Conservation (phyloP, 2,113 vertebrate genomes). For the Rostratula benghalensis region DNA sequence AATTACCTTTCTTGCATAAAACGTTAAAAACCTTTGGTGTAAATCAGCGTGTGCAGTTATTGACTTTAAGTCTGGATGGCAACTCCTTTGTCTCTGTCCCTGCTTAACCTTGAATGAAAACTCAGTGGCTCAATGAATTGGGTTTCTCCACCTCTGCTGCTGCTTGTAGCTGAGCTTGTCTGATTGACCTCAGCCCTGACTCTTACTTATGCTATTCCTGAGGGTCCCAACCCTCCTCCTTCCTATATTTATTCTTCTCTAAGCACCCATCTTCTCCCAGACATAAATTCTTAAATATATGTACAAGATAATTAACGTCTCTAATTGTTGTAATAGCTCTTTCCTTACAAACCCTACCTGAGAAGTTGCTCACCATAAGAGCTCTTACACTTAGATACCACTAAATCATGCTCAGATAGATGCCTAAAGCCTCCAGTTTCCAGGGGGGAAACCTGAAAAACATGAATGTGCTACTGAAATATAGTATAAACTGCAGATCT, state of each 20-base stretch:
- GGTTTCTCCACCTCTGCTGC: neutral
- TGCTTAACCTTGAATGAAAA: neutral
- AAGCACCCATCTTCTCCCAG: neutral
- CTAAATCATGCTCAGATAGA: neutral
- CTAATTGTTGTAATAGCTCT: neutral
- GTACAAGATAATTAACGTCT: neutral
- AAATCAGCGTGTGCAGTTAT: neutral
- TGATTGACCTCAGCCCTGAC: neutral
- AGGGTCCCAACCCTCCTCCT: neutral
- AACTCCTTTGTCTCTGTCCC: neutral
- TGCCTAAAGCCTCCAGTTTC: neutral
- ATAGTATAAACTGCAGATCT: neutral
- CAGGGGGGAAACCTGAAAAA: too few species aligned
- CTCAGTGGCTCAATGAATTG: neutral
- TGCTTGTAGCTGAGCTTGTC: neutral
- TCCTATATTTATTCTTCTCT: neutral
- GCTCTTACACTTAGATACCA: neutral
- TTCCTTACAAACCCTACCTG: neutral
- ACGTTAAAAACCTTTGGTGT: neutral
- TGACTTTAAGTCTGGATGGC: neutral
- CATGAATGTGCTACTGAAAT: neutral
- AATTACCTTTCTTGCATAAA: neutral
- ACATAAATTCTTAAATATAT: neutral
- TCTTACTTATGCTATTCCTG: neutral
- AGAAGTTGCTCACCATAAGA: neutral